phyloP scores from a whole-genome alignment of 2,113 vertebrate species.

The Oryzias celebensis region DNA sequence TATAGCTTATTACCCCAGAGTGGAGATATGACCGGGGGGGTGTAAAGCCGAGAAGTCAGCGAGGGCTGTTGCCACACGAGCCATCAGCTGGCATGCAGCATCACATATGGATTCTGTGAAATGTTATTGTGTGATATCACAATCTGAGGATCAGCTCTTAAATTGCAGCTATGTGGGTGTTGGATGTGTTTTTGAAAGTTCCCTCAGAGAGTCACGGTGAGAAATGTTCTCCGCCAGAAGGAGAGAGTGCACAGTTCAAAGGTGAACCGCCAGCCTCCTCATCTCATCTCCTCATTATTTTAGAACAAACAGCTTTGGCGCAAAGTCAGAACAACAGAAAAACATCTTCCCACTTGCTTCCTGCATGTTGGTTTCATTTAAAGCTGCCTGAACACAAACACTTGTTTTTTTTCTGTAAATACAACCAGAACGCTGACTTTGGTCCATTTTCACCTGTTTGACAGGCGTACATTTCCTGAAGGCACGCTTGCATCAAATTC shows the following conservation, averaged over 20 bases:
- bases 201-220: constrained; percentile 50
- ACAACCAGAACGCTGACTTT: constrained; percentile 1
- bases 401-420: constrained; percentile 15
- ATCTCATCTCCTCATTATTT: constrained; percentile 48
- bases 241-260: constrained; percentile 52
- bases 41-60: too few species aligned
- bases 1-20: too few species aligned
- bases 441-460: constrained; percentile 4
- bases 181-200: constrained; percentile 63
- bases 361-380: constrained; percentile 8
- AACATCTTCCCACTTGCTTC: constrained; percentile 5
- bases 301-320: constrained; percentile 32
- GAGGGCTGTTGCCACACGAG: constrained; percentile 18
- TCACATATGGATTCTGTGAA: constrained; percentile 30
- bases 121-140: constrained; percentile 48
- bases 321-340: constrained; percentile 24
- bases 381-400: neutral
- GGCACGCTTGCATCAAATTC: constrained; percentile 3
- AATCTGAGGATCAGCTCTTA: constrained; percentile 49
- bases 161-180: constrained; percentile 64
- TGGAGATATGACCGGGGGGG: too few species aligned
- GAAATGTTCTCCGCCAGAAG: constrained; percentile 59
- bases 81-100: constrained; percentile 35
- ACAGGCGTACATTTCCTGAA: constrained; percentile 10
- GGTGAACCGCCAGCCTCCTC: constrained; percentile 38